Conservation (phyloP, 2,797 vertebrate genomes). For the Spea hammondii region DNA sequence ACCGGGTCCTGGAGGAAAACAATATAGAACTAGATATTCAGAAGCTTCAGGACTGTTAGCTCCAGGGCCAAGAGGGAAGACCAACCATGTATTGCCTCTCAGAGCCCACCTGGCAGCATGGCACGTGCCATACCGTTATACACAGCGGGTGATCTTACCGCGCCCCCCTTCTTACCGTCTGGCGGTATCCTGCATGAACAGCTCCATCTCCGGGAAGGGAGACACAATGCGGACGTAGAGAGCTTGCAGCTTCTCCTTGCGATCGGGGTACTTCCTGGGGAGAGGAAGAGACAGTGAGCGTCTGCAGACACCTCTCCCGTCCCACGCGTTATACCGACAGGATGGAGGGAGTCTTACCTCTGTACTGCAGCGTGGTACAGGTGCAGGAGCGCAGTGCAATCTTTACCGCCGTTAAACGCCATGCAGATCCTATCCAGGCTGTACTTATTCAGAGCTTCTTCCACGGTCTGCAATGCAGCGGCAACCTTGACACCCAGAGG, state of each 20-base stretch:
- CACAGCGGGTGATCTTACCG: too few relatives aligned
- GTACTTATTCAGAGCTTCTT: constrained; percentile 80
- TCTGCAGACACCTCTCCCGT: not conserved
- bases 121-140: too few relatives aligned
- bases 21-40: too few relatives aligned
- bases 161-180: constrained; percentile 71
- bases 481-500: constrained; percentile 81
- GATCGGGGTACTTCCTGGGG: constrained; percentile 72
- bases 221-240: constrained; percentile 85
- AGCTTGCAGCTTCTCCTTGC: constrained; percentile 77
- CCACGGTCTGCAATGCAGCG: constrained; percentile 78
- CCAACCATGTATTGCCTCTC: too few relatives aligned
- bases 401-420: constrained; percentile 96
- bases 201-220: constrained; percentile 91
- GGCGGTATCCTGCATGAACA: constrained; percentile 88
- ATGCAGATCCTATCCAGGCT: constrained; percentile 76
- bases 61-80: too few relatives aligned
- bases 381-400: constrained; percentile 92
- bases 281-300: not conserved
- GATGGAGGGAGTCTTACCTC: constrained; percentile 69
- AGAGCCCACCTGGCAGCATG: too few relatives aligned
- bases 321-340: too few relatives aligned
- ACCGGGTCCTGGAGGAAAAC: not conserved
- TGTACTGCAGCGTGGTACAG: constrained; percentile 83
- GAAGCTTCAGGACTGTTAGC: too few relatives aligned